A percentile compares a stretch with the other conserved stretches of the same genome.
Evolutionary conservation across 1,140 invertebrate species (phyloP).

Genomic region (Antheraea pernyi): DNA sequence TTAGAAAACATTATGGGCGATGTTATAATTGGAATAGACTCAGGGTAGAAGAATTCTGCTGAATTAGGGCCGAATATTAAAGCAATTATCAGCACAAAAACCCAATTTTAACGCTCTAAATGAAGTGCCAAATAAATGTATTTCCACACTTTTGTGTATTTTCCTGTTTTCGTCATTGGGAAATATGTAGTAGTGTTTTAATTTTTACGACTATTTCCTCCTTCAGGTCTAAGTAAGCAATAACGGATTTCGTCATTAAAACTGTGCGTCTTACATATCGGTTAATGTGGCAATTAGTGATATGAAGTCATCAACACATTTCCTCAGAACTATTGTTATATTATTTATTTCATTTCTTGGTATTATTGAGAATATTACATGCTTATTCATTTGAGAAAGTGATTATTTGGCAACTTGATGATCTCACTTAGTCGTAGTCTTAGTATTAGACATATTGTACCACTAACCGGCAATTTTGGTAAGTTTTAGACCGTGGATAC

Average conservation of each 20-base stretch:
- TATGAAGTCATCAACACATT: conserved; percentile 35
- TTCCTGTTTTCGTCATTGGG: neutral
- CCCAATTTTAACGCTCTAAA: too few species aligned
- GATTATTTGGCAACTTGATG: too few species aligned
- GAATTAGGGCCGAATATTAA: neutral
- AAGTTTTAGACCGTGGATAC: too few species aligned
- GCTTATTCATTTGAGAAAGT: neutral
- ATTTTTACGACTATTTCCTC: neutral
- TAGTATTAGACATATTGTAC: too few species aligned
- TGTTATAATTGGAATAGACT: too few species aligned
- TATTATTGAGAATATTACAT: neutral
- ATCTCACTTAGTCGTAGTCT: too few species aligned
- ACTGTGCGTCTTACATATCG: neutral
- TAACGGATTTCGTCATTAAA: neutral
- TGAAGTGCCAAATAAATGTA: neutral
- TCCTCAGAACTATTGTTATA: conserved; percentile 22
- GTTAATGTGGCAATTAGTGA: conserved; percentile 22
- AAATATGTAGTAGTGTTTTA: neutral
- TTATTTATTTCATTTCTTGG: conserved; percentile 20
- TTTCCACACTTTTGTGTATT: neutral
- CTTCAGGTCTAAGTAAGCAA: neutral
- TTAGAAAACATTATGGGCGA: too few species aligned
- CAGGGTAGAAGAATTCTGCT: neutral
- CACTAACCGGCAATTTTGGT: too few species aligned
- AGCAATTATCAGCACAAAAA: neutral